Conservation (phyloP, 2,888 invertebrate genomes). For the Hirtodrosophila alboralis region DNA sequence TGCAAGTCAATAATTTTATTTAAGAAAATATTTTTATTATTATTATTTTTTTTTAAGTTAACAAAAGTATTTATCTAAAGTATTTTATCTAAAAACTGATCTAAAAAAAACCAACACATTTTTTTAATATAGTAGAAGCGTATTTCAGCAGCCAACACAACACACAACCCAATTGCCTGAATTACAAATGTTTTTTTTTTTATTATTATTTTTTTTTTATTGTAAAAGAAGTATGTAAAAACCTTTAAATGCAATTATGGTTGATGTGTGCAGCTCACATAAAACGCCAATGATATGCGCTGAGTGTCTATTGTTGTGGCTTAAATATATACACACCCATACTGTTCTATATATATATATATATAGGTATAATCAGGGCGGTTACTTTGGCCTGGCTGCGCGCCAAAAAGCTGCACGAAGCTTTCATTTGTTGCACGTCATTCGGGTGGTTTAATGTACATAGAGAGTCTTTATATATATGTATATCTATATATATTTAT, state of each 20-base stretch:
- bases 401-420: slow-evolving; percentile 59
- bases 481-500: neutral
- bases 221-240: slow-evolving; percentile 39
- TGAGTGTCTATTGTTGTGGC: slow-evolving; percentile 74
- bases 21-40: too few relatives aligned
- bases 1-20: too few relatives aligned
- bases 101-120: too few relatives aligned
- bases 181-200: too few relatives aligned
- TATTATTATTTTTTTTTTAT: slow-evolving; percentile 26
- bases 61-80: too few relatives aligned
- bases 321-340: slow-evolving; percentile 53
- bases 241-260: slow-evolving; percentile 75
- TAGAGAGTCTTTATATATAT: too few relatives aligned
- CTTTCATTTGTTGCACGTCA: slow-evolving; percentile 67
- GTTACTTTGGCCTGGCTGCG: slow-evolving; percentile 33
- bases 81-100: too few relatives aligned
- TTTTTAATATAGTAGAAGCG: slow-evolving; percentile 12
- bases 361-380: slow-evolving; percentile 23
- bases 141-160: neutral
- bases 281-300: slow-evolving; percentile 74
- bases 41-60: too few relatives aligned
- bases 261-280: slow-evolving; percentile 42
- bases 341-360: slow-evolving; percentile 3
- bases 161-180: neutral
- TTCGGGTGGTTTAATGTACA: slow-evolving; percentile 54